Conservation (phyloP, 2,888 invertebrate genomes). For the Caenorhabditis zanzibari region DNA sequence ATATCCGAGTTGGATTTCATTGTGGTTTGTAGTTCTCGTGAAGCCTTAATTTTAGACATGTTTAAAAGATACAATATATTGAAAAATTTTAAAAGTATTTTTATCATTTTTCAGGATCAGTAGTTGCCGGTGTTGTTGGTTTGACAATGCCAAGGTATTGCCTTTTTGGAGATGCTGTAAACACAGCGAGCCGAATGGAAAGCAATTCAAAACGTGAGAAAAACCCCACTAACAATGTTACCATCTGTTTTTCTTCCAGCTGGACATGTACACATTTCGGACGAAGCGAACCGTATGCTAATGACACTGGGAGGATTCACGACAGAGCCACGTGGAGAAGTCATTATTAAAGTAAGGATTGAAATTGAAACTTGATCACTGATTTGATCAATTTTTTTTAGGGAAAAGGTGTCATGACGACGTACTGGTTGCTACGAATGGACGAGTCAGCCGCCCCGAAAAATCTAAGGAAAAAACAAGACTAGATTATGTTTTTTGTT, state of each 20-base stretch:
- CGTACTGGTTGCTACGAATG: constrained; percentile 72
- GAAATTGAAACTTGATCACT: background rate
- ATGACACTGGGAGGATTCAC: constrained; percentile 77
- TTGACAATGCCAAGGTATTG: constrained; percentile 79
- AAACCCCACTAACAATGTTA: background rate
- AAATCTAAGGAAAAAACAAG: constrained; percentile 47
- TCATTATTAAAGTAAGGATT: constrained; percentile 75
- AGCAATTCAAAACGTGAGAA: constrained; percentile 73
- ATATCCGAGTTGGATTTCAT: constrained; percentile 75
- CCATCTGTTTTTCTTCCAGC: constrained; percentile 65
- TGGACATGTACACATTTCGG: constrained; percentile 79
- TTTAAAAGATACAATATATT: background rate
- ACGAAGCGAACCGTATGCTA: constrained; percentile 76
- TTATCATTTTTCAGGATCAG: constrained; percentile 57
- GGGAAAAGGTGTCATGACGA: constrained; percentile 79
- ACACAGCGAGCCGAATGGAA: constrained; percentile 77
- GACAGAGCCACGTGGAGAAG: constrained; percentile 79
- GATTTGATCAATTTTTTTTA: constrained; percentile 47
- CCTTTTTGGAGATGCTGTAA: constrained; percentile 76
- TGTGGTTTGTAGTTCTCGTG: constrained; percentile 48
- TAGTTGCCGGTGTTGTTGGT: constrained; percentile 79
- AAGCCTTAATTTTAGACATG: constrained; percentile 1
- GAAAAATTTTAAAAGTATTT: too few relatives aligned
- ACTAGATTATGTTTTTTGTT: constrained; percentile 24
- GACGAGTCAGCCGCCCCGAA: constrained; percentile 57